Base-by-base conservation (phyloP, 2,888 invertebrate species). In the Maniola hyperantus region DNA sequence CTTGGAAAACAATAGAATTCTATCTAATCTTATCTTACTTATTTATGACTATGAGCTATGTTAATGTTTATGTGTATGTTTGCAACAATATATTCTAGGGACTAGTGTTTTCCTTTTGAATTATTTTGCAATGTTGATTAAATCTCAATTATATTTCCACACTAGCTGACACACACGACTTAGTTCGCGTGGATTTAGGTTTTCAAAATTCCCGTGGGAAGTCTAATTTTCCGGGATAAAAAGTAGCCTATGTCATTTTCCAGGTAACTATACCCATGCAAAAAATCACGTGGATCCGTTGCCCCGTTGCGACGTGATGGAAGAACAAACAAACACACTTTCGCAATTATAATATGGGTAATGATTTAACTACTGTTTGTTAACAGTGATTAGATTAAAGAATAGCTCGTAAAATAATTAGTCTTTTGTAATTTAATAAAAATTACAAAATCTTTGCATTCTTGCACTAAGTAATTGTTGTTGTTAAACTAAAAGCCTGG, bases 11-110 rank as follows among this genome's bases (percentile, higher is more conserved):
- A 54, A 36, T 7, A 34, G 53, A n/a, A 34, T 53, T 7, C 15
- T 55, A 54, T 57, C 13, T 57, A 39, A 57, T 57, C 26, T 54
- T 54, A 54, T 54, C 54, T 36, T 10, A 39, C 39, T 39, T 55
- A n/a, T 26, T 33, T 36, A 42, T 39, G 39, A 57, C 13, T 20
- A 57, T 2, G 7, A 42, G 39, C 26, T 54, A 34, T 57, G 42
- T 6, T 54, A 10, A 53, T 34, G 34, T 53, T 33, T 53, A 26
- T 26, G 26, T 26, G 26, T 26, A 26, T 26, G 26, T 26, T 26
- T 26, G 4, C 26, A 4, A 4, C 26, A 26, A 26, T 26, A 26
- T 26, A 26, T 33, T 33, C 51, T 33, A 13, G 15, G 8, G 15
- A 8, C 54, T 36, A 36, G n/a, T 8, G 34, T 54, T 54, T 36